phyloP scores from a whole-genome alignment of 2,113 vertebrate genomes.

The Colinus virginianus region DNA sequence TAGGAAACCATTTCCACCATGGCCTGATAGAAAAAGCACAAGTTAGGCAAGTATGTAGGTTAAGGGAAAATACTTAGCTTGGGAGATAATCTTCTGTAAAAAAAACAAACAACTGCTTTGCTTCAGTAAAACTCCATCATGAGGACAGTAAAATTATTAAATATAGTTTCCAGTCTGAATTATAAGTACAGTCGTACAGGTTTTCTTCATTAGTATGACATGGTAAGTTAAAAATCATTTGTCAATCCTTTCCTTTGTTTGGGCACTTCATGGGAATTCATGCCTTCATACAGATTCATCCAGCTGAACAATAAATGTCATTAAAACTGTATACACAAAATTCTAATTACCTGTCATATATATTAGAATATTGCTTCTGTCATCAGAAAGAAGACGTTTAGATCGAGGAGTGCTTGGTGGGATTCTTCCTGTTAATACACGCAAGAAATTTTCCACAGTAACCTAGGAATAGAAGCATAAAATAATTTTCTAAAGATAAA shows the following conservation, averaged over 20 bases:
- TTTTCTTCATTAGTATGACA: background rate
- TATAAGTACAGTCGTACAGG: background rate
- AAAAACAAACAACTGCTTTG: background rate
- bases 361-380: slow-evolving; percentile 98
- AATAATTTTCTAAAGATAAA: background rate
- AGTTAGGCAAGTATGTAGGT: background rate
- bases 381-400: slow-evolving; percentile 96
- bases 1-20: slow-evolving; percentile 96
- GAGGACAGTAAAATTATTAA: background rate
- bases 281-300: background rate
- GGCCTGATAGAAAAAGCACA: slow-evolving; percentile 80
- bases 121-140: background rate
- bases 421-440: slow-evolving; percentile 94
- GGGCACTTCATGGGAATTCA: background rate
- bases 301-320: background rate
- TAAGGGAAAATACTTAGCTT: background rate
- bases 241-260: background rate
- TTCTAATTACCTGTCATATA: slow-evolving; percentile 91
- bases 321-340: background rate
- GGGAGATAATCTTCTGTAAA: background rate
- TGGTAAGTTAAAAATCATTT: background rate
- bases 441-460: slow-evolving; percentile 96
- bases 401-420: slow-evolving; percentile 94
- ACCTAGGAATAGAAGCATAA: slow-evolving; percentile 80
- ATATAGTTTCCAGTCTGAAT: too few relatives aligned